A percentile compares a stretch with the other conserved stretches of the same genome.
Conservation (phyloP, 2,888 invertebrate species). For the Coleophora deauratella region DNA sequence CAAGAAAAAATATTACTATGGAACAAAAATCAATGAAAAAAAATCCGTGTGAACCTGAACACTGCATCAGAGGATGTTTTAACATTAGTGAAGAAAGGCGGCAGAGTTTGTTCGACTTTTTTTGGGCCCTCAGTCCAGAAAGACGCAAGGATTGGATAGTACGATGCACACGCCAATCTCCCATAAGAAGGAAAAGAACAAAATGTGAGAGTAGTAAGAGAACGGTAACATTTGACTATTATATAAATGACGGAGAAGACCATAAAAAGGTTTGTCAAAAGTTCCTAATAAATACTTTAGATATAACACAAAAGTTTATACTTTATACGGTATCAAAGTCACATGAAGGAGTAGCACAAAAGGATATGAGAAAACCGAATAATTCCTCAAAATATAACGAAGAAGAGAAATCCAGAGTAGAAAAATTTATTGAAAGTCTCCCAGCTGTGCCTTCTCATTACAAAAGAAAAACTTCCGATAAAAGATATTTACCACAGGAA, state of each 20-base stretch:
- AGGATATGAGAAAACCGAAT: background rate
- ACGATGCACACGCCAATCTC: background rate
- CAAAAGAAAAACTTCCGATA: conserved; percentile 4
- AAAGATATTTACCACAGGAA: conserved; percentile 10
- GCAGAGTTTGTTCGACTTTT: too few species aligned
- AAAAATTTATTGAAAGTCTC: conserved; percentile 12
- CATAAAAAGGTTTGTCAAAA: background rate
- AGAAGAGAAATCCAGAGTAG: background rate
- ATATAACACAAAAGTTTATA: background rate
- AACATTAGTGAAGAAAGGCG: too few species aligned
- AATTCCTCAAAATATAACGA: background rate
- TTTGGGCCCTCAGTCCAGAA: background rate
- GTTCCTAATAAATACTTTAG: background rate
- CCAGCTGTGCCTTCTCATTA: conserved; percentile 16
- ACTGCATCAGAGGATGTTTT: too few species aligned
- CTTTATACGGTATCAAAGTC: background rate
- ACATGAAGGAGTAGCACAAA: background rate
- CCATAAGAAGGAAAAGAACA: background rate
- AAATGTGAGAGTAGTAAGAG: background rate
- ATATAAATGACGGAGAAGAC: background rate
- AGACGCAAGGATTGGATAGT: background rate
- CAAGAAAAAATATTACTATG: background rate
- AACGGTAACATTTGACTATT: background rate
- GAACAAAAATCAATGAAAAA: too few species aligned
- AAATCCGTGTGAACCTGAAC: too few species aligned